Conservation (phyloP, 1,140 invertebrate species). For the Oscheius sp. region DNA sequence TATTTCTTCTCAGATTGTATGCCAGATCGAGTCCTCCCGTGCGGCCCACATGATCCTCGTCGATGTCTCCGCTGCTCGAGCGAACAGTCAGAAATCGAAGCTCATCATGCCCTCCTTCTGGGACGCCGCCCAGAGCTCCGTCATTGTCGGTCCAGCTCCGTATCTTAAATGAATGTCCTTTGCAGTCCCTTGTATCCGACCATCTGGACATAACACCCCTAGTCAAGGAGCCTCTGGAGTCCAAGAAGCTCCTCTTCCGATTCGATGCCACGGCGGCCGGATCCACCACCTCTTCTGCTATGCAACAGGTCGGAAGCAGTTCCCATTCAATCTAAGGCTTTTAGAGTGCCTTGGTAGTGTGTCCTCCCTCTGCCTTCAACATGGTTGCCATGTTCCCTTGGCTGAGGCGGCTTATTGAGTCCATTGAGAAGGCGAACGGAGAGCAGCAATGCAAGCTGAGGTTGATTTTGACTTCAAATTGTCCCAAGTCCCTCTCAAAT, state of each 20-base stretch:
- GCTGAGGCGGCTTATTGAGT: slow-evolving; percentile 44
- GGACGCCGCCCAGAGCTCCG: slow-evolving; percentile 42
- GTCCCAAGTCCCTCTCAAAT: no score
- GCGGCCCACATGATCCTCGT: slow-evolving; percentile 22
- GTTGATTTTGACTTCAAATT: no score
- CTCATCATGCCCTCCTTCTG: slow-evolving; percentile 46
- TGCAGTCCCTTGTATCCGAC: slow-evolving; percentile 43
- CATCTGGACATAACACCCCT: slow-evolving; percentile 52
- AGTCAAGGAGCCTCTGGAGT: slow-evolving; percentile 18
- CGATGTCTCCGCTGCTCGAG: background rate
- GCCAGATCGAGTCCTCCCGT: slow-evolving; percentile 28
- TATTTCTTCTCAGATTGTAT: slow-evolving; percentile 16
- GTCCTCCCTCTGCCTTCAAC: slow-evolving; percentile 52
- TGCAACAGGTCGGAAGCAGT: slow-evolving; percentile 33
- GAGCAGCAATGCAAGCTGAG: slow-evolving; percentile 16
- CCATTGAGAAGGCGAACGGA: slow-evolving; percentile 47
- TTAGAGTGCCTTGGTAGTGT: slow-evolving; percentile 49
- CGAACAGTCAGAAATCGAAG: background rate
- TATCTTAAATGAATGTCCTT: background rate
- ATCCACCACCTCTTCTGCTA: slow-evolving; percentile 33
- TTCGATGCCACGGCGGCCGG: slow-evolving; percentile 50
- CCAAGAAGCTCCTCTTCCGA: slow-evolving; percentile 43
- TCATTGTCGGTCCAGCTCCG: slow-evolving; percentile 10
- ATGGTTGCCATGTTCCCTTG: slow-evolving; percentile 51
- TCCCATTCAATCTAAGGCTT: slow-evolving; percentile 11